Base-by-base conservation (phyloP, 2,113 vertebrate genomes). In the Caranx ignobilis region DNA sequence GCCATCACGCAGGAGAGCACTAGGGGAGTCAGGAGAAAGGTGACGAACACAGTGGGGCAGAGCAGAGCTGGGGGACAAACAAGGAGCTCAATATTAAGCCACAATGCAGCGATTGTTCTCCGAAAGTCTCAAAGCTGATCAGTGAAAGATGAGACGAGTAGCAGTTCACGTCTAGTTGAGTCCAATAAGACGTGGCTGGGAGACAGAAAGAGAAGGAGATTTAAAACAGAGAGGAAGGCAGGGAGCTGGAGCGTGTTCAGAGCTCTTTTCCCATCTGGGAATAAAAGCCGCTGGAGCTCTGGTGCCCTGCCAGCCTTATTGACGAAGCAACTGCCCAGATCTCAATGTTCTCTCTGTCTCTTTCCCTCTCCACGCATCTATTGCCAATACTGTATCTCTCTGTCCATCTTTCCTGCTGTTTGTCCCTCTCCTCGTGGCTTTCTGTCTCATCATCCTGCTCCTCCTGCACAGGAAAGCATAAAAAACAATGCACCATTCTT, bases 91-190 rank as follows among this genome's bases (percentile, higher is more conserved):
- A 11, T 72, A 73, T 59, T 31, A 32, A 21, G 15, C 16, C 47
- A 91, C 83, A 91, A 83, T 16, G 16, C 13, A 16, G 34, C 13
- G 16, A 74, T 82, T 90, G 88, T 91, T 88, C 81, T 75, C 5
- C 10, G 18, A 62, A 75, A 61, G 75, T 52, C 67, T 62, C 31
- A 45, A 18, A 80, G 71, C 63, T 12, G 45, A 76, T 78, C 26
- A 3, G 43, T n/a, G 79, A 55, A 87, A 89, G 60, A 73, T 61
- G 81, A 87, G 71, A 77, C 32, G 50, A 69, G 74, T 67, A 65
- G 47, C 59, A 43, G 70, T 56, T 77, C 21, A 26, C 56, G 70
- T 66, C 21, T 41, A 41, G 71, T 52, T 65, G 12, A 59, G 19
- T 75, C 68, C 66, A 88, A 48, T 66, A 67, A 72, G 54, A 79